Conservation (phyloP, 2,888 invertebrate species). For the Ectemnius lituratus region DNA sequence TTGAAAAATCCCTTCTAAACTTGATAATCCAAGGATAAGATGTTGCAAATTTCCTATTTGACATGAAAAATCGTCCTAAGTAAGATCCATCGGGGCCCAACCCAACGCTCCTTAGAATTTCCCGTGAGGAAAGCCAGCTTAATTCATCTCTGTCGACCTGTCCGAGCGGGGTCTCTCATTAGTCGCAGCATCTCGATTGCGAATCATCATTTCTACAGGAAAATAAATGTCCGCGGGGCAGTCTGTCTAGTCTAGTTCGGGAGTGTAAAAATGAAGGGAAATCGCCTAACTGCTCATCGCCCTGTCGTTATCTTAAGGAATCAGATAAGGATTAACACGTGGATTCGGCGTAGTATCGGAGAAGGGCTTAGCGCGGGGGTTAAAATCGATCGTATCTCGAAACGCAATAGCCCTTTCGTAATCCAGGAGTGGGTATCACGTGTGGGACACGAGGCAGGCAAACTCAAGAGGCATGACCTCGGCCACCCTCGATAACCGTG, state of each 20-base stretch:
- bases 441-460: constrained; percentile 21
- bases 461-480: constrained; percentile 40
- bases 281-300: too few relatives aligned
- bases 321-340: not conserved
- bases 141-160: constrained; percentile 42
- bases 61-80: constrained; percentile 1
- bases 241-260: too few relatives aligned
- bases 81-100: constrained; percentile 21
- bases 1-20: not conserved
- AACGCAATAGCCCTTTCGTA: constrained; percentile 34
- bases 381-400: constrained; percentile 22
- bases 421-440: constrained; percentile 35
- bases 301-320: not conserved
- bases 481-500: constrained; percentile 50
- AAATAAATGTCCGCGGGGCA: not conserved
- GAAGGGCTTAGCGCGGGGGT: not conserved
- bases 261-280: too few relatives aligned
- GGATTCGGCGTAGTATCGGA: not conserved
- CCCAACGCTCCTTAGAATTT: constrained; percentile 17
- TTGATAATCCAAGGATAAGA: not conserved
- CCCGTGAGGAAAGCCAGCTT: constrained; percentile 19
- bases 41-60: not conserved
- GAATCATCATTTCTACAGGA: not conserved
- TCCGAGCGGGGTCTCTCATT: constrained; percentile 27
- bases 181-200: constrained; percentile 6